These are phyloP conservation scores for Nemurella pictetii DNA, from an alignment of 2,888 invertebrate genomes.

Conservation along the genomic window DNA sequence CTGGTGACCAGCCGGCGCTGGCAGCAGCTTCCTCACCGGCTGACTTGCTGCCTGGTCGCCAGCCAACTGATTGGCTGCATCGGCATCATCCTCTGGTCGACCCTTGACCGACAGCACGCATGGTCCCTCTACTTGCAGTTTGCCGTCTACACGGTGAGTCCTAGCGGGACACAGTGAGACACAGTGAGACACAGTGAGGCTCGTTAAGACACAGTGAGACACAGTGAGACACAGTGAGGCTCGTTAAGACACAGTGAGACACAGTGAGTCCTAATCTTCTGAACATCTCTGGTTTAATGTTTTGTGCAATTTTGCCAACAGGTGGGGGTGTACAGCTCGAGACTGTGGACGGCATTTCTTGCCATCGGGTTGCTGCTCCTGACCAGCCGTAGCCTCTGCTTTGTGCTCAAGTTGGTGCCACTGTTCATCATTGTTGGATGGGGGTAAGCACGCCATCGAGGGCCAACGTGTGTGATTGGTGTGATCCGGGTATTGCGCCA, in stretches of 20 bases:
- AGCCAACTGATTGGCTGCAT: conserved; percentile 66
- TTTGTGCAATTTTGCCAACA: neutral
- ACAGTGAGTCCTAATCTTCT: too few species aligned
- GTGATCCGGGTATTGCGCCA: neutral
- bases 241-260: too few species aligned
- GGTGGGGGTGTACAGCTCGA: conserved; percentile 74
- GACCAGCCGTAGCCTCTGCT: conserved; percentile 81
- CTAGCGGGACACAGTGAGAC: too few species aligned
- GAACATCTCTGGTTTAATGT: too few species aligned
- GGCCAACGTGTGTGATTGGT: neutral
- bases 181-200: too few species aligned
- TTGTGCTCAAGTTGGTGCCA: conserved; percentile 76
- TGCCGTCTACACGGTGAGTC: conserved; percentile 64
- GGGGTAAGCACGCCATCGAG: conserved; percentile 52
- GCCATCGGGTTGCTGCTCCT: conserved; percentile 80
- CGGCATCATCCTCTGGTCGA: conserved; percentile 76
- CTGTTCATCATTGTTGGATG: conserved; percentile 63
- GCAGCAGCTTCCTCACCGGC: conserved; percentile 77
- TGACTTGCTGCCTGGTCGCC: conserved; percentile 72
- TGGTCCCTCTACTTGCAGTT: conserved; percentile 76
- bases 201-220: too few species aligned
- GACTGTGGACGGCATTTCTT: conserved; percentile 83
- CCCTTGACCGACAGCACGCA: conserved; percentile 56
- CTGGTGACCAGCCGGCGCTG: conserved; percentile 75
- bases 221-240: too few species aligned